Evolutionary conservation across 2,113 vertebrate species (phyloP).

Genomic region (Coracopsis vasa): DNA sequence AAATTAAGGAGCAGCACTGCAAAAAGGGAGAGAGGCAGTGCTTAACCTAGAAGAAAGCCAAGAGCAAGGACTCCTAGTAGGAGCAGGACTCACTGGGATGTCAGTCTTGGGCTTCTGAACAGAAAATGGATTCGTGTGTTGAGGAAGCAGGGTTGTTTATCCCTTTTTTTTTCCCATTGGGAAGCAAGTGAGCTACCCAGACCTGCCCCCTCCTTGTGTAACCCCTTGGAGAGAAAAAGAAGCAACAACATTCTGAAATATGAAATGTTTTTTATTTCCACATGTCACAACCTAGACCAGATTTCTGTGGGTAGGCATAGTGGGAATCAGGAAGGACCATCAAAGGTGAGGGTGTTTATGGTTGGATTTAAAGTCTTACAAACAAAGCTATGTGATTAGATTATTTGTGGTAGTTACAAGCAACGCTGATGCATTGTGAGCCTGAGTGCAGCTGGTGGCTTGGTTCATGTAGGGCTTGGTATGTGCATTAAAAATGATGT

Average conservation of each 20-base stretch:
- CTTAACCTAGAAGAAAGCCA: not conserved
- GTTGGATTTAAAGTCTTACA: not conserved
- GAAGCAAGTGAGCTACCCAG: not conserved
- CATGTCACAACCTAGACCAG: not conserved
- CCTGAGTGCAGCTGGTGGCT: not conserved
- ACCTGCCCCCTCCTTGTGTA: not conserved
- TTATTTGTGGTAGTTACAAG: not conserved
- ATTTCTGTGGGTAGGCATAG: not conserved
- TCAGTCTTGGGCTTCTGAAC: not conserved
- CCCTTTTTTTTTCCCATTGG: fast-evolving
- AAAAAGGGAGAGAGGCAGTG: not conserved
- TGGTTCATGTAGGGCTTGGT: not conserved
- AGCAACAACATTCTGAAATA: fast-evolving
- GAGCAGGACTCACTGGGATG: fast-evolving
- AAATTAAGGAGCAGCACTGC: not conserved
- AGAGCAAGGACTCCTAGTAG: not conserved
- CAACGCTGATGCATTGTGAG: fast-evolving
- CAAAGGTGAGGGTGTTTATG: not conserved
- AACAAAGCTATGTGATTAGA: not conserved
- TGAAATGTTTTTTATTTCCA: not conserved
- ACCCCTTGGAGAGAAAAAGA: not conserved
- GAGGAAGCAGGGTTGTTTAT: not conserved
- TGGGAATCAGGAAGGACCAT: not conserved
- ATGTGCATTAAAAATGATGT: not conserved
- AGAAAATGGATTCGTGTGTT: not conserved